Conservation (phyloP, 1,140 invertebrate species). For the Drosophila truncata region DNA sequence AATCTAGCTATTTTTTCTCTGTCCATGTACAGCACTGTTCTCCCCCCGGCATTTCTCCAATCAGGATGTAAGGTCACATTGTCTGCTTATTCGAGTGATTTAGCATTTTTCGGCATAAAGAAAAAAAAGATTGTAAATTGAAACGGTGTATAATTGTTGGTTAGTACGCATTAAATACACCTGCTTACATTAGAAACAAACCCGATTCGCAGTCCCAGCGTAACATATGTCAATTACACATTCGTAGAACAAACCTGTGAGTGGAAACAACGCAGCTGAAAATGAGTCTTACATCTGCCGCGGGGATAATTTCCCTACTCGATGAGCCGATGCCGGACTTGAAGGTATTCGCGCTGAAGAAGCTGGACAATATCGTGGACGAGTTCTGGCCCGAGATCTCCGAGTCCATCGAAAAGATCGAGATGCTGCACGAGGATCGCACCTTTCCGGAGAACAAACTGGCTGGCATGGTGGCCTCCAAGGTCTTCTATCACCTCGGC, state of each 20-base stretch:
- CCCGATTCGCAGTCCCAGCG: constrained; percentile 25
- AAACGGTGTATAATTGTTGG: constrained; percentile 63
- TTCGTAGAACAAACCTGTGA: constrained; percentile 58
- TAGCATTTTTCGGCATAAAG: constrained; percentile 81
- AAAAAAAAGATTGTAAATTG: constrained; percentile 58
- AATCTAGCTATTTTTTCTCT: neutral
- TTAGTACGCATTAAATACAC: constrained; percentile 52
- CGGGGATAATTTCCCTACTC: constrained; percentile 97
- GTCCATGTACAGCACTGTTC: constrained; percentile 39
- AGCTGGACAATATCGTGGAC: constrained; percentile 97
- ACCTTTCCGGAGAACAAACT: constrained; percentile 94
- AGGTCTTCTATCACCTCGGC: constrained; percentile 99
- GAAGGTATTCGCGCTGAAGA: constrained; percentile 96
- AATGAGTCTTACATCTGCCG: constrained; percentile 87
- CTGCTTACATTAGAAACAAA: constrained; percentile 1
- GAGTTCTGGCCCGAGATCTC: constrained; percentile 99
- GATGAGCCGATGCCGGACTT: constrained; percentile 97
- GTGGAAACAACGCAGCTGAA: constrained; percentile 60
- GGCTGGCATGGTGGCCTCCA: constrained; percentile 98
- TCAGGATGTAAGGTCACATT: constrained; percentile 18
- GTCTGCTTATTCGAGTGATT: constrained; percentile 61
- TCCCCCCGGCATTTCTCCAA: neutral
- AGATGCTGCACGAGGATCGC: constrained; percentile 97
- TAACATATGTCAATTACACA: constrained; percentile 48
- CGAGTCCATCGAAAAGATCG: constrained; percentile 98